phyloP scores from a whole-genome alignment of 2,797 vertebrate genomes.

The Picus viridis region DNA sequence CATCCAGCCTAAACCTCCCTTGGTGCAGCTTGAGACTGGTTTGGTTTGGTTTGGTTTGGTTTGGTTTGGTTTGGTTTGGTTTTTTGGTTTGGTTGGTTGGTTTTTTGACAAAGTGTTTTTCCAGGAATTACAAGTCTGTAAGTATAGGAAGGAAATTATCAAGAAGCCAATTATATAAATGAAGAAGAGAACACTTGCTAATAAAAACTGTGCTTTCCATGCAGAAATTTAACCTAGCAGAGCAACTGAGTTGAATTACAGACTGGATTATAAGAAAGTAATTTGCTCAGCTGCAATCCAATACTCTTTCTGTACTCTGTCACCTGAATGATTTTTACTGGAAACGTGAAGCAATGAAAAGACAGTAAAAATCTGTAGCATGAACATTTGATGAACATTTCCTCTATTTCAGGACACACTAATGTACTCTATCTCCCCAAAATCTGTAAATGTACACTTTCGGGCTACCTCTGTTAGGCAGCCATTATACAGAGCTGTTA shows the following conservation, averaged over 20 bases:
- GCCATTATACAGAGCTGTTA: neutral
- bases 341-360: neutral
- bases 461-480: neutral
- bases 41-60: no score
- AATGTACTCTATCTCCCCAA: neutral
- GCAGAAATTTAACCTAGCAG: neutral
- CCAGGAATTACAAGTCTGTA: neutral
- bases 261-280: neutral
- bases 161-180: neutral
- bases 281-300: neutral
- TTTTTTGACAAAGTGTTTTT: neutral
- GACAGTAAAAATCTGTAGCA: neutral
- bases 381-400: neutral
- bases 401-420: neutral
- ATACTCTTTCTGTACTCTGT: neutral
- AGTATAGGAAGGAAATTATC: neutral
- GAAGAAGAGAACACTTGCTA: neutral
- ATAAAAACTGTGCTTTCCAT: neutral
- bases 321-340: neutral
- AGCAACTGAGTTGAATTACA: neutral
- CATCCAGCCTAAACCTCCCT: no score
- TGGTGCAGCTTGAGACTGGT: no score
- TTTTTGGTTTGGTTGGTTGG: neutral
- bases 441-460: neutral
- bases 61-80: no score